Evolutionary conservation across 2,888 invertebrate species (phyloP), one percentile per base, ranked within the genome.

Genomic region (Gnatocerus cornutus): DNA sequence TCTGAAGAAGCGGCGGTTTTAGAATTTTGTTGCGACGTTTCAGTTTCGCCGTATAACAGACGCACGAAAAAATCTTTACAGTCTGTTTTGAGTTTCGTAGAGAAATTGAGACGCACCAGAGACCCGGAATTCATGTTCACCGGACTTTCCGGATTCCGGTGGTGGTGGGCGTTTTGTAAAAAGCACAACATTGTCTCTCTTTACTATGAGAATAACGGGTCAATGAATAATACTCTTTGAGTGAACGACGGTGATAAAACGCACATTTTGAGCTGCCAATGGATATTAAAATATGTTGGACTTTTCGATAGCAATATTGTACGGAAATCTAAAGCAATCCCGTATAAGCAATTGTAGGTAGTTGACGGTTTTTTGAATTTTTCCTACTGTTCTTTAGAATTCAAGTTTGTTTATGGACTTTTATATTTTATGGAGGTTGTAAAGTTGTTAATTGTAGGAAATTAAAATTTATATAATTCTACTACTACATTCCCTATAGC

Each of bases 121-220:
- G 90, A 91, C 68, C 90, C 92, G 1, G 87, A 86, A 71, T 92
- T 92, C 80, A 84, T 87, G 71, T 92, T 92, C 78, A 87, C 89
- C 64, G 90, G 91, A n/a, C 85, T 91, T n/a, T 89, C 90, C 14
- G 92, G 92, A 0, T 93, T 91, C 78, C 85, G 92, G 9, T 93
- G 93, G 93, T 93, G 93, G 93, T 93, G 93, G 93, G 92, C 92
- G 0, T 93, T 93, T 79, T 92, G 92, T 85, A 92, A 92, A 84
- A 92, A 92, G 79, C 90, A 93, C 84, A 90, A 91, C 64, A 90
- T 93, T 71, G 91, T 91, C 0, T 92, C 92, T 61, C 82, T 90
- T 56, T 89, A 89, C 79, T 89, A 86, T 74, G 86, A 87, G 61
- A 83, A 78, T 67, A 67, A 71, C 58, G 65, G 69, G 29, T 63